phyloP scores from a whole-genome alignment of 2,888 invertebrate species.

The Cephus pulcher region DNA sequence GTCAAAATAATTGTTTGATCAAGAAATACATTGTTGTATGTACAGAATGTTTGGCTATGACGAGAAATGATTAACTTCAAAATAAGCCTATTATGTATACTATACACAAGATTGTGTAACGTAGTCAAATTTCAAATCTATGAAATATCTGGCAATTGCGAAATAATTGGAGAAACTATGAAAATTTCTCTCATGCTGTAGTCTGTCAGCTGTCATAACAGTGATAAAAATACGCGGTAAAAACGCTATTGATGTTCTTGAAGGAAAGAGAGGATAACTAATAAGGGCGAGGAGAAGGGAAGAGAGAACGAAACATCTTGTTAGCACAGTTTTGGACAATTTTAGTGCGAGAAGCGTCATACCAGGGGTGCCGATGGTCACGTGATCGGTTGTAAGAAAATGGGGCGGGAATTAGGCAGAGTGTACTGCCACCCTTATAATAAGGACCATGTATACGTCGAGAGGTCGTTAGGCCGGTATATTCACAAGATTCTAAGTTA shows the following conservation, averaged over 20 bases:
- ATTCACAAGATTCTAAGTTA: background rate
- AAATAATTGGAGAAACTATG: background rate
- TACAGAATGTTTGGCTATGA: background rate
- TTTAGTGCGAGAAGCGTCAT: background rate
- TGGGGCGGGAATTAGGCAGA: background rate
- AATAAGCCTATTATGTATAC: background rate
- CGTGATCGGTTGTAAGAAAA: background rate
- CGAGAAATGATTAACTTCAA: background rate
- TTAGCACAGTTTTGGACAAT: background rate
- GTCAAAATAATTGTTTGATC: conserved; percentile 39
- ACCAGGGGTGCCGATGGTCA: background rate
- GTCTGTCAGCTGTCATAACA: background rate
- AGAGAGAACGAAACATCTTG: background rate
- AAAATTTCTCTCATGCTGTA: background rate
- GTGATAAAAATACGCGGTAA: background rate
- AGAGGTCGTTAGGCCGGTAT: background rate
- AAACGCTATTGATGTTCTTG: background rate
- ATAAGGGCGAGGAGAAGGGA: background rate
- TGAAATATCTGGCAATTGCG: background rate
- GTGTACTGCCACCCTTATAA: background rate
- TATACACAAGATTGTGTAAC: background rate
- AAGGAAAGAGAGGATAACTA: background rate
- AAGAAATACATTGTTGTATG: background rate
- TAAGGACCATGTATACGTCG: background rate
- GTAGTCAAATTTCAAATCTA: background rate